phyloP scores from a whole-genome alignment of 2,797 vertebrate genomes.

The Lutjanus argentimaculatus region DNA sequence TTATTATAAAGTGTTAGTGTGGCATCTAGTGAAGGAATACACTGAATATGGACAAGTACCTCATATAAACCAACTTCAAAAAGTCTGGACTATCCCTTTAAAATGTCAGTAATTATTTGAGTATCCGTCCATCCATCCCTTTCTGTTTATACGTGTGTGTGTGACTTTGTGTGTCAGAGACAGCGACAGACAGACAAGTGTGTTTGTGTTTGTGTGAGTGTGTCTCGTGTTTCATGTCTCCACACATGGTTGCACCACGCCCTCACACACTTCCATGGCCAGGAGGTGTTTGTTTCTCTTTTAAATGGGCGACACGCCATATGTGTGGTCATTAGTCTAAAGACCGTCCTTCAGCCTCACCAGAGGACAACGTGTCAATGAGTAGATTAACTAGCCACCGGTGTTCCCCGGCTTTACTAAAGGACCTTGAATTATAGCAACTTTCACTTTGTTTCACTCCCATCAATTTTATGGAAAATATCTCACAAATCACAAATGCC shows the following conservation, averaged over 20 bases:
- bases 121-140: background rate
- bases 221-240: slow-evolving; percentile 51
- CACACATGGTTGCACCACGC: slow-evolving; percentile 53
- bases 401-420: slow-evolving; percentile 75
- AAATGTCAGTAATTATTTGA: slow-evolving; percentile 1
- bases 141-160: slow-evolving; percentile 11
- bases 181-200: background rate
- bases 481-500: slow-evolving; percentile 69
- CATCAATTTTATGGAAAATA: slow-evolving; percentile 75
- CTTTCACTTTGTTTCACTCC: slow-evolving; percentile 81
- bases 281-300: slow-evolving; percentile 88
- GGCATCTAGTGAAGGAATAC: too few relatives aligned
- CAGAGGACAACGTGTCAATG: slow-evolving; percentile 88
- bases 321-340: slow-evolving; percentile 89
- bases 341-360: slow-evolving; percentile 84
- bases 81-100: background rate
- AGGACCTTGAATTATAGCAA: slow-evolving; percentile 87
- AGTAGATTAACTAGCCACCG: slow-evolving; percentile 85
- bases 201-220: slow-evolving; percentile 17
- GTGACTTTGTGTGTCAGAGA: slow-evolving; percentile 45
- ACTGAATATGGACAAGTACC: too few relatives aligned
- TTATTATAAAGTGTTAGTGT: too few relatives aligned
- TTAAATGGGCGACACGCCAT: slow-evolving; percentile 85
- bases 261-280: slow-evolving; percentile 74
- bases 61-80: too few relatives aligned